Percentiles rank a stretch among this genome's conserved stretches.
phyloP scores from a whole-genome alignment of 2,797 vertebrate genomes.

The Chanos chanos region DNA sequence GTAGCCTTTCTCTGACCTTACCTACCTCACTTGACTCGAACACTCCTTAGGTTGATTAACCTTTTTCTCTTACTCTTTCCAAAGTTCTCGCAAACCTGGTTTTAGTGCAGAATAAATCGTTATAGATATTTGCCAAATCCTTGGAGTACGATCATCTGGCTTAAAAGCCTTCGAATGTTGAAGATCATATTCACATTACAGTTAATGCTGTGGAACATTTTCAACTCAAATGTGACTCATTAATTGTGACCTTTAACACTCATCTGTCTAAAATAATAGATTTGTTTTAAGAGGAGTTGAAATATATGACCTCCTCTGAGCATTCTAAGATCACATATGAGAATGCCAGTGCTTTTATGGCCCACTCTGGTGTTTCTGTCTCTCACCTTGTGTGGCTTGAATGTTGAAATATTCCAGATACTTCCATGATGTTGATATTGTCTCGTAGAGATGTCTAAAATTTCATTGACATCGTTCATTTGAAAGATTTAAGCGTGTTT shows the following conservation, averaged over 20 bases:
- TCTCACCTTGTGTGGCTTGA: constrained; percentile 40
- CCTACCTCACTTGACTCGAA: not conserved
- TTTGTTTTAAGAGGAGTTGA: constrained; percentile 2
- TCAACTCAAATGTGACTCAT: constrained; percentile 3
- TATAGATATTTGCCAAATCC: too few relatives aligned
- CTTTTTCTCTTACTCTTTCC: not conserved
- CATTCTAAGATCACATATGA: not conserved
- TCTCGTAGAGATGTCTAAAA: constrained; percentile 42
- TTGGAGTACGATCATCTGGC: too few relatives aligned
- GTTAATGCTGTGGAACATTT: constrained; percentile 11
- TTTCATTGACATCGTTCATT: constrained; percentile 50
- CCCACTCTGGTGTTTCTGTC: not conserved
- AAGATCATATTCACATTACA: not conserved
- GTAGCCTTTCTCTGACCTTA: not conserved
- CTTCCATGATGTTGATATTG: constrained; percentile 44
- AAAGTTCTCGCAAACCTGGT: too few relatives aligned
- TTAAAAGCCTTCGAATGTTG: too few relatives aligned
- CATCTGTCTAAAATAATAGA: constrained; percentile 19
- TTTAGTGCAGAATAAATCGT: too few relatives aligned
- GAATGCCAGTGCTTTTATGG: not conserved
- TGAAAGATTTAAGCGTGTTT: constrained; percentile 50
- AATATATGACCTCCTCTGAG: constrained; percentile 5
- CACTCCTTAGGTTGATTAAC: not conserved
- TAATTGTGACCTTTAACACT: constrained; percentile 11
- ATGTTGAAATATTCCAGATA: constrained; percentile 42